A percentile compares a stretch with the other conserved stretches of the same genome.
Evolutionary conservation across 1,140 invertebrate genomes (phyloP).

Genomic region (Cyphomyrmex costatus): DNA sequence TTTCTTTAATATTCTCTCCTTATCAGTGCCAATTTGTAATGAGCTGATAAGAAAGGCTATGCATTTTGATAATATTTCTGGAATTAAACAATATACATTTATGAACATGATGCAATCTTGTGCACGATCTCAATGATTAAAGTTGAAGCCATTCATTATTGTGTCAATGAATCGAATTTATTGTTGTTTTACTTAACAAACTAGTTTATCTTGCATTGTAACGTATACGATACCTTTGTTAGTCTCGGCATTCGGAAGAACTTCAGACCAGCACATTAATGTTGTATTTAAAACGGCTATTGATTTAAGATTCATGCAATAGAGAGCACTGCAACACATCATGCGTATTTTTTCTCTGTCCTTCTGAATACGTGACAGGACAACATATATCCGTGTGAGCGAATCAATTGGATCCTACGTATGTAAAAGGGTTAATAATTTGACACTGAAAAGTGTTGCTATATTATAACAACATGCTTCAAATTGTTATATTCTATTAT

Average conservation of each 20-base stretch:
- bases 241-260: conserved; percentile 78
- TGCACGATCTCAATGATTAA: not conserved
- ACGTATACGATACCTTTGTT: conserved; percentile 68
- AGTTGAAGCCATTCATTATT: not conserved
- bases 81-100: conserved; percentile 16
- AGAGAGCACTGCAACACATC: conserved; percentile 83
- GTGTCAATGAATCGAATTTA: not conserved
- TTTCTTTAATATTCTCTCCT: conserved; percentile 50
- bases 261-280: conserved; percentile 82
- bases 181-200: not conserved
- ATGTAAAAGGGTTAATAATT: conserved; percentile 32
- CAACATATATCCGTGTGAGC: conserved; percentile 77
- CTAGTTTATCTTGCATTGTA: not conserved
- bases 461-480: not conserved
- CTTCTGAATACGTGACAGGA: conserved; percentile 81
- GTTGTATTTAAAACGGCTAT: conserved; percentile 75
- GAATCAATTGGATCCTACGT: conserved; percentile 73
- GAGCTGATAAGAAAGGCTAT: conserved; percentile 76
- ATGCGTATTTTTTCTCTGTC: conserved; percentile 82
- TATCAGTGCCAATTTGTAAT: not conserved
- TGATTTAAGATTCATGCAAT: conserved; percentile 77
- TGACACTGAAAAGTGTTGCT: not conserved
- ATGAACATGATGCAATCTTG: not conserved
- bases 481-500: not conserved
- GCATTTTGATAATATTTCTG: conserved; percentile 80